Evolutionary conservation across 2,888 invertebrate genomes (phyloP).

Genomic region (Amphiduros pacificus): DNA sequence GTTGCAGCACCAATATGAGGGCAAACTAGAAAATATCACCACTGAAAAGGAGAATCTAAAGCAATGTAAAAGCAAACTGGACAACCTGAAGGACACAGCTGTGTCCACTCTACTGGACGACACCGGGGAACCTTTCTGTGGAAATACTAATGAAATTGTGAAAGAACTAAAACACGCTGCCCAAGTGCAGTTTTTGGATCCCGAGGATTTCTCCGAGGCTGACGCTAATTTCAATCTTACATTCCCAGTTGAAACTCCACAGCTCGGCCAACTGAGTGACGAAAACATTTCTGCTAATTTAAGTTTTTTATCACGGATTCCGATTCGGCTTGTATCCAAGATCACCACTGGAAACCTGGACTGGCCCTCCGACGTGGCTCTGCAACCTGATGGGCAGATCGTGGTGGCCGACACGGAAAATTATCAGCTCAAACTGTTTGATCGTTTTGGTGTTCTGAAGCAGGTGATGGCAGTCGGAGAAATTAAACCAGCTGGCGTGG

Average conservation of each 20-base stretch:
- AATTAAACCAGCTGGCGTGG: slow-evolving; percentile 14
- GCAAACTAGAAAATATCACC: not conserved
- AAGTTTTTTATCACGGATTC: slow-evolving; percentile 9
- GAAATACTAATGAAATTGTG: slow-evolving; percentile 4
- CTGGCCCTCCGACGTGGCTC: slow-evolving; percentile 12
- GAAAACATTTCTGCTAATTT: slow-evolving; percentile 13
- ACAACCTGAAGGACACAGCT: not conserved
- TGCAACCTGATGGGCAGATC: slow-evolving; percentile 9
- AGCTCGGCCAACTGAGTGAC: slow-evolving; percentile 9
- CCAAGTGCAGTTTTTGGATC: slow-evolving; percentile 14
- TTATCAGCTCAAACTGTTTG: slow-evolving; percentile 9
- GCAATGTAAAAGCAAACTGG: not conserved
- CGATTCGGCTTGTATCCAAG: slow-evolving; percentile 7
- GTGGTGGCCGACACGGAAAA: slow-evolving; percentile 14
- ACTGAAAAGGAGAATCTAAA: not conserved
- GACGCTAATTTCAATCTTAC: slow-evolving; percentile 9
- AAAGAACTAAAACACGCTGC: slow-evolving; percentile 9
- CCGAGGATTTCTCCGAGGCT: slow-evolving; percentile 14
- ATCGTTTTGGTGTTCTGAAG: not conserved
- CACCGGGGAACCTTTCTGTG: slow-evolving; percentile 5
- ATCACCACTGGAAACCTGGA: slow-evolving; percentile 6
- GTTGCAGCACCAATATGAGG: slow-evolving; percentile 3
- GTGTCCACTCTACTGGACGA: slow-evolving; percentile 1
- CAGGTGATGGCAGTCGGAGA: slow-evolving; percentile 10
- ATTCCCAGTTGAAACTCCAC: slow-evolving; percentile 2